phyloP scores from a whole-genome alignment of 2,113 vertebrate genomes.

The Aegotheles bennettii region DNA sequence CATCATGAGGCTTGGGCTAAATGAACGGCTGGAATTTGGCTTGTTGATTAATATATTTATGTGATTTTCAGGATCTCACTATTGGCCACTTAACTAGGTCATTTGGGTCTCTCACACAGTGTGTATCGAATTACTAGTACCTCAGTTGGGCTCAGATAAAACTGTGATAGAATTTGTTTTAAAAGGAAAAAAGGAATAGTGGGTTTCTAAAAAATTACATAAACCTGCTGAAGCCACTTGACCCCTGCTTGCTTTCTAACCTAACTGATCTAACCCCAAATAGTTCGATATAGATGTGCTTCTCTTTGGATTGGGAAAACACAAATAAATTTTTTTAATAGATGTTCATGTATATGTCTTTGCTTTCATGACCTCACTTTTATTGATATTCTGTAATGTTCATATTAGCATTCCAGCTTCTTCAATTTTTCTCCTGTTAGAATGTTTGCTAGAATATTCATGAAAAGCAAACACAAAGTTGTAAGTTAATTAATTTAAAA shows the following conservation, averaged over 20 bases:
- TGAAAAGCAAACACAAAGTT: background rate
- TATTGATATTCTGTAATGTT: background rate
- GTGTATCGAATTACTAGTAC: background rate
- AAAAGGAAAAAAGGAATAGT: background rate
- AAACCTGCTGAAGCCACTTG: background rate
- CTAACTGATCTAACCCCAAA: background rate
- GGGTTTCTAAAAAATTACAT: background rate
- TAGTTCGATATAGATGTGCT: background rate
- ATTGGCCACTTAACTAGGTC: background rate
- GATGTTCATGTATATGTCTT: background rate
- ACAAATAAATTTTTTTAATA: background rate
- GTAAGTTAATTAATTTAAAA: background rate
- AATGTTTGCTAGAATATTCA: background rate
- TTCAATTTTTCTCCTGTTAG: background rate
- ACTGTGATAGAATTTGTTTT: background rate
- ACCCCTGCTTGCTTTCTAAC: background rate
- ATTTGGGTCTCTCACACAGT: background rate
- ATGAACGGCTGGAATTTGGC: background rate
- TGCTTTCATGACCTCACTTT: background rate
- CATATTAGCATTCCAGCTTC: background rate
- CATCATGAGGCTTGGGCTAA: background rate
- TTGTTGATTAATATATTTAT: background rate
- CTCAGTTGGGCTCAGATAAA: background rate
- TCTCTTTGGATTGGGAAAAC: background rate
- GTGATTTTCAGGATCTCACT: background rate